Base-by-base conservation (phyloP, 2,888 invertebrate species). In the Troilus luridus region DNA sequence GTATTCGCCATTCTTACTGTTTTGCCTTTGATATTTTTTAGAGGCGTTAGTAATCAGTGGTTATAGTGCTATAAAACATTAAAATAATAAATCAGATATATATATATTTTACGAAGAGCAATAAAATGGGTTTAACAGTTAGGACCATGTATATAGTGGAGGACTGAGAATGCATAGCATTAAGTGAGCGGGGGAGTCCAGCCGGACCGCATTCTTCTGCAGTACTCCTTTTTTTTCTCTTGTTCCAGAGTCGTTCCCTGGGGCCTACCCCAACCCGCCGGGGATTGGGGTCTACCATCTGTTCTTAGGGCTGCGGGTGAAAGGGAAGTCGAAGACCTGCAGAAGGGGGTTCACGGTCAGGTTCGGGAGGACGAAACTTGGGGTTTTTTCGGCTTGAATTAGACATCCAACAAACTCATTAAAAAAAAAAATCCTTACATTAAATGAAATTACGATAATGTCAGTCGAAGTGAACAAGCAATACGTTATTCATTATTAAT, bases 261-360 rank as follows among this genome's bases (percentile, higher is more conserved):
- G 85, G 85, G 85, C 91, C 91, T 91, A 91, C 91, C 91, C 91
- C 91, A 91, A 91, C 91, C 24, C 77, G 60, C n/a, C 88, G 89
- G 89, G 89, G 91, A 89, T 91, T 91, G 91, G 56, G 89, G 85
- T 85, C 85, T 85, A 14, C 85, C 85, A 85, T 85, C 85, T 77
- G 72, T 77, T 77, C 72, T 41, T 67, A 11, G 24, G 41, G 81
- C 81, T 54, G 14, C 56, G 56, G 58, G 56, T 56, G 85, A 85
- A 58, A 56, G 85, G 85, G 85, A 85, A 85, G 85, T 58, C 85
- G 56, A 58, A 24, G 72, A 72, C 27, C 72, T 27, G 72, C 27
- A 24, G 24, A 27, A 7, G 72, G 27, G 5, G 72, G 17, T 77
- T 41, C 27, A 41, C 72, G 27, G 24, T 67, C 67, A 41, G 17